phyloP scores from a whole-genome alignment of 2,797 vertebrate genomes.

The Eulemur mongoz region DNA sequence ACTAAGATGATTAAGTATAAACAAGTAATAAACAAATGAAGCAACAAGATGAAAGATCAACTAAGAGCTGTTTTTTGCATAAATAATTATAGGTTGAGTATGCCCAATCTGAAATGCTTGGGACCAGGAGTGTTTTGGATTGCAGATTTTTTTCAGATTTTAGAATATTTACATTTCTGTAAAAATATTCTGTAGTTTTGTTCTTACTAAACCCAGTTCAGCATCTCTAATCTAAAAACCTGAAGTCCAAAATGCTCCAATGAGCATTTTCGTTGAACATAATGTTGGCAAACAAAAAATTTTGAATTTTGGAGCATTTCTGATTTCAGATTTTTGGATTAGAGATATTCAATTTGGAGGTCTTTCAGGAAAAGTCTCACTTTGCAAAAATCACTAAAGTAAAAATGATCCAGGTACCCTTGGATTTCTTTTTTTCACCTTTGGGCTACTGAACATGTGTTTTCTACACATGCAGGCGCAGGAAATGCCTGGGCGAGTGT shows the following conservation, averaged over 20 bases:
- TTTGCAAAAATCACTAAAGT: neutral
- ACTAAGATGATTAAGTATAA: rapidly evolving
- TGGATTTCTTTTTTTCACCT: rapidly evolving
- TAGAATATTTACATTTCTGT: no score
- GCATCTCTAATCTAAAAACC: neutral
- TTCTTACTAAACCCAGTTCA: neutral
- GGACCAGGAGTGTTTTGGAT: neutral
- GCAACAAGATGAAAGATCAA: neutral
- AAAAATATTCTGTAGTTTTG: no score
- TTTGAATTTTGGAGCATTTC: neutral
- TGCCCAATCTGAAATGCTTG: neutral
- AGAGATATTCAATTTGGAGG: neutral
- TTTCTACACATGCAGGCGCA: rapidly evolving
- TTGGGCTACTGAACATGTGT: neutral
- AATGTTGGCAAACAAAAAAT: neutral
- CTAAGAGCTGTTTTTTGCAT: rapidly evolving
- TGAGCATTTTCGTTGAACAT: neutral
- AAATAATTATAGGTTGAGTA: neutral
- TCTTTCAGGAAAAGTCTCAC: neutral
- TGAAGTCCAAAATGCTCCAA: neutral
- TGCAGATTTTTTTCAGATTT: neutral
- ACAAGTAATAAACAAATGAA: neutral
- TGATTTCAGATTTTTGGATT: neutral
- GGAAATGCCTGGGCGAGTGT: rapidly evolving
- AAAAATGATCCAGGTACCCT: neutral